Evolutionary conservation across 2,888 invertebrate species (phyloP), one percentile per base, ranked within the genome.

Genomic region (Liodrosophila aerea): DNA sequence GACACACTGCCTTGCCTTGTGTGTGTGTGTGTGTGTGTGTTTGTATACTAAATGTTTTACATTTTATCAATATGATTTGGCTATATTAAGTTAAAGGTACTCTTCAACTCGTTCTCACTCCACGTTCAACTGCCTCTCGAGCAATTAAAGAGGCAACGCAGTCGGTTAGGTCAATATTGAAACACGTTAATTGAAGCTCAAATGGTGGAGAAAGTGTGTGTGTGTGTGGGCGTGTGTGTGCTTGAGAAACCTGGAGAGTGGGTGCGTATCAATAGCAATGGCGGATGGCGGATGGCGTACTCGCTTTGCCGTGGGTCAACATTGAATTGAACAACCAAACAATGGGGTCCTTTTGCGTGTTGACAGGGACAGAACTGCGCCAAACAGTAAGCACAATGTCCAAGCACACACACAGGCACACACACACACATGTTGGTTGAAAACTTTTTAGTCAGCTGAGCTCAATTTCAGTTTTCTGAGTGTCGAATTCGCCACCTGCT

Each of bases 151-250:
- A 11, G 33, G 34, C 36, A 18, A 11, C 7, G 46, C 51, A 70
- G 59, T 58, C 65, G 73, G 57, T 71, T 73, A 60, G 63, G 56
- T 73, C 74, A 86, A 87, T 86, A 87, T 86, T 86, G 87, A 86
- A 71, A 68, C 72, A 76, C 73, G 74, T 86, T 86, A 86, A 86
- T 86, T 86, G 78, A 83, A 74, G 72, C 72, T 73, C 78, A 70
- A 67, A 54, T 63, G 58, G 44, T 59, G 18, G 7, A 39, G 16
- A 18, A 39, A 3, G 18, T n/a, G 37, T n/a, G 18, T 39, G 13
- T 22, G 22, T 22, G 22, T 22, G 22, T 22, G n/a, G n/a, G n/a
- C n/a, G 22, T 22, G 22, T 22, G 22, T 4, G 22, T 4, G 22
- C 2, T 2, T 4, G 22, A 5, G 22, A 22, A 22, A 22, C 3